These are phyloP conservation scores for Cantharis rufa DNA, from an alignment of 2,888 invertebrate species.

Conservation along the genomic window DNA sequence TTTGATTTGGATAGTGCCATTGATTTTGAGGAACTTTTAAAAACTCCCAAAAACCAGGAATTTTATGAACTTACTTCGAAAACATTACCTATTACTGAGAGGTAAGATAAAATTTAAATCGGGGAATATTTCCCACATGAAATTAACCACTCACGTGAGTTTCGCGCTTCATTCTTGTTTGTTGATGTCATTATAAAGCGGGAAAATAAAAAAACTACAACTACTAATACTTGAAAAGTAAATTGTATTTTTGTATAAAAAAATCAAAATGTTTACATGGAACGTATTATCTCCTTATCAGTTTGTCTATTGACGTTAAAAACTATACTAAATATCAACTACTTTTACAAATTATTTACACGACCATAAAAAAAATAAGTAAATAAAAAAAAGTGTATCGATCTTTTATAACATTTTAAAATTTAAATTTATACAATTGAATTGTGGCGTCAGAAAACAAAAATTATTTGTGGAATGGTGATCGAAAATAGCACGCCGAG, in stretches of 20 bases:
- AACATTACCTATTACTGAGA: slow-evolving; percentile 63
- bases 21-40: slow-evolving; percentile 58
- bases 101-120: slow-evolving; percentile 55
- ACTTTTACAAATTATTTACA: background rate
- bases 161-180: slow-evolving; percentile 29
- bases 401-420: background rate
- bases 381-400: background rate
- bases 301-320: background rate
- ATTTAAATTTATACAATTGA: slow-evolving; percentile 7
- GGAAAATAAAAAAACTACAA: slow-evolving; percentile 17
- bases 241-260: background rate
- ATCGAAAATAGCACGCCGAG: slow-evolving; percentile 36
- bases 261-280: background rate
- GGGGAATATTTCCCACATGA: slow-evolving; percentile 3
- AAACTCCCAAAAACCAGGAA: slow-evolving; percentile 61
- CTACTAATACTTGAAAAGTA: background rate
- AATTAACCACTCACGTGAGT: slow-evolving; percentile 34
- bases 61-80: slow-evolving; percentile 68
- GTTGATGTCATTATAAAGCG: slow-evolving; percentile 22
- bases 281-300: background rate
- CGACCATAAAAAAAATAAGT: background rate
- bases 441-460: slow-evolving; percentile 16
- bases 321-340: background rate
- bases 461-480: slow-evolving; percentile 37
- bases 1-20: slow-evolving; percentile 58